Percentiles rank a stretch among this genome's conserved stretches.
These are phyloP conservation scores for Saccostrea cuccullata DNA, from an alignment of 1,140 invertebrate species.

Conservation along the genomic window DNA sequence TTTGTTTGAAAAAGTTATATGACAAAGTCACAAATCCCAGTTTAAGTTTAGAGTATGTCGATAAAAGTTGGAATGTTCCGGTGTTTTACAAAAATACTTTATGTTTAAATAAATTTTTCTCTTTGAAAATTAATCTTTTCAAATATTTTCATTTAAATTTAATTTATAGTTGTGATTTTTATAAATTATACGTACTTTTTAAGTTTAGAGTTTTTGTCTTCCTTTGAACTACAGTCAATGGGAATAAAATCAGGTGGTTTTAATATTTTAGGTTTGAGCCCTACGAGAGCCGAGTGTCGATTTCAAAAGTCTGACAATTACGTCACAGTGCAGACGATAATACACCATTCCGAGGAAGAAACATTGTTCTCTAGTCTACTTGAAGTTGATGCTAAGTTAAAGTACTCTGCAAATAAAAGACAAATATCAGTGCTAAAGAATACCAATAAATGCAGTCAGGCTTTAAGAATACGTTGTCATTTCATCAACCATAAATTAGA, in stretches of 20 bases:
- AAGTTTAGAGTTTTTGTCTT: no score
- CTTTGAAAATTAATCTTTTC: neutral
- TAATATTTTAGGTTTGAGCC: neutral
- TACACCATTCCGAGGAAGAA: conserved; percentile 47
- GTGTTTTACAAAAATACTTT: no score
- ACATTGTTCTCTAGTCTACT: neutral
- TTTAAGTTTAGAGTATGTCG: no score
- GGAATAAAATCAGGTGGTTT: neutral
- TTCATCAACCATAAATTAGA: neutral
- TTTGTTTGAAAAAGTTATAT: no score
- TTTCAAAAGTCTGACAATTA: neutral
- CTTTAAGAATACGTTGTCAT: conserved; percentile 39
- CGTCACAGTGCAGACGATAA: conserved; percentile 1
- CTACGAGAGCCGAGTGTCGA: conserved; percentile 30
- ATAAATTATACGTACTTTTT: no score
- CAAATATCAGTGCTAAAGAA: conserved; percentile 46
- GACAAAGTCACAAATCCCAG: no score
- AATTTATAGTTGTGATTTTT: no score
- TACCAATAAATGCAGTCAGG: conserved; percentile 33
- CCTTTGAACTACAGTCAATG: neutral
- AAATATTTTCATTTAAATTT: no score
- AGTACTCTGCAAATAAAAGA: conserved; percentile 12
- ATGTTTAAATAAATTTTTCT: neutral
- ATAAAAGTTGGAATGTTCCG: no score
- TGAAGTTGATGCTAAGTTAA: neutral